Evolutionary conservation across 2,797 vertebrate species (phyloP), one percentile per base, ranked within the genome.

Genomic region (Tokudaia muenninki): DNA sequence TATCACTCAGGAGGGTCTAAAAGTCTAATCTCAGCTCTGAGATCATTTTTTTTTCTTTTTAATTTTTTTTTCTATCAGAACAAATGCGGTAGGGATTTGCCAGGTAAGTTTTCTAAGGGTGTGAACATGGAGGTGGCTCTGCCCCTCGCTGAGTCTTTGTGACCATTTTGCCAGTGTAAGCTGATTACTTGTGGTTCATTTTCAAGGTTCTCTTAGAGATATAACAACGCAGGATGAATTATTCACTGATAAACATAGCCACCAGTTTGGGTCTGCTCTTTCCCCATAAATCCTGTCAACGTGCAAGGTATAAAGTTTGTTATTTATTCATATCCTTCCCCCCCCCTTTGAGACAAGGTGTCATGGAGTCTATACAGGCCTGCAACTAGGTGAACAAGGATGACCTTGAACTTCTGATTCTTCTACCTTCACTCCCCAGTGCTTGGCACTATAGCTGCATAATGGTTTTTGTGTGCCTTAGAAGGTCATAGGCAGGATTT

Each of bases 1-100:
- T 98, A 98, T 96, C 14, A 6, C 97, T 70, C 97, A 96, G 97
- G 97, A 97, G 97, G 95, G 95, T 94, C 97, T 97, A 89, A 90
- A 96, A 97, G 89, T 96, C 97, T 98, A 96, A 97, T 97, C 97
- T 97, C 79, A 3, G 94, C 96, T 97, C 94, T 13, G 79, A 96
- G 94, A 84, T 90, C 96, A 0, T 22, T 37, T 37, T 29, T 31
- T 50, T 87, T 96, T 92, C 90, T 88, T 97, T 97, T 97, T 93
- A 57, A 90, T 93, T 84, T 97, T 96, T 91, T 93, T 94, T 87
- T 9, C 91, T 59, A 72, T 87, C 79, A 61, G 55, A 95, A 87
- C 92, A 96, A 96, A 95, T 94, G 89, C 81, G 19, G 61, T 74
- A 61, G 19, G 92, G 96, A 98, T 95, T 97, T 88, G 34, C 19